Conservation (phyloP, 2,113 vertebrate genomes). For the Isurus oxyrinchus region DNA sequence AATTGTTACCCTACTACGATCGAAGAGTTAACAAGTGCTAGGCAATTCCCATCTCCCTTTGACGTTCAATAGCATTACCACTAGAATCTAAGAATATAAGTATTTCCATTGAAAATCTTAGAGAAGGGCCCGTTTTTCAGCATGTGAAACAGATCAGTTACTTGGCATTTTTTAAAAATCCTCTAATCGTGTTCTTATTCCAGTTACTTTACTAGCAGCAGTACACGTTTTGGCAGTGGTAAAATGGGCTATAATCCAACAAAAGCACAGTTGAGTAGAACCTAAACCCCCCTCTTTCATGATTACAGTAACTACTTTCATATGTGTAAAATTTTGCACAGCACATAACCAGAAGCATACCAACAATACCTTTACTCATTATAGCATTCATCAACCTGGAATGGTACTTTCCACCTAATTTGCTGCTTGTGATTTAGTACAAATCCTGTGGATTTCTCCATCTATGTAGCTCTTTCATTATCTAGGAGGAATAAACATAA, state of each 20-base stretch:
- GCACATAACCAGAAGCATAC: slow-evolving; percentile 3
- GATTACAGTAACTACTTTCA: slow-evolving; percentile 33
- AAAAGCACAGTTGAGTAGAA: neutral
- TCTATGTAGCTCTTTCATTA: neutral
- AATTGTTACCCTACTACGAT: neutral
- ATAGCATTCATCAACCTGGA: neutral
- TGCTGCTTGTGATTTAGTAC: slow-evolving; percentile 7
- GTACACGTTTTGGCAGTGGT: slow-evolving; percentile 20
- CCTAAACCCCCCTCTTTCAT: neutral
- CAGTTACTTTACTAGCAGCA: neutral
- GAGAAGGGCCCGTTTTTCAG: neutral
- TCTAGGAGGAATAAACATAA: neutral
- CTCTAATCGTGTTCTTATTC: neutral
- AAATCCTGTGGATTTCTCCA: slow-evolving; percentile 12
- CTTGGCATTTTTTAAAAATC: neutral
- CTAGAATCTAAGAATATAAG: slow-evolving; percentile 3
- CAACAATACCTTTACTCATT: neutral
- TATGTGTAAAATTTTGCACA: neutral
- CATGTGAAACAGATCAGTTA: slow-evolving; percentile 31
- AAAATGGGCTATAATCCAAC: slow-evolving; percentile 10
- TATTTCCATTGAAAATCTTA: neutral
- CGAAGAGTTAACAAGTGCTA: neutral
- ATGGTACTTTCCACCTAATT: neutral
- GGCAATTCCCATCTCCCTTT: neutral
- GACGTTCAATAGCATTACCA: neutral